phyloP scores from a whole-genome alignment of 2,888 invertebrate genomes.

The Brenthis ino region DNA sequence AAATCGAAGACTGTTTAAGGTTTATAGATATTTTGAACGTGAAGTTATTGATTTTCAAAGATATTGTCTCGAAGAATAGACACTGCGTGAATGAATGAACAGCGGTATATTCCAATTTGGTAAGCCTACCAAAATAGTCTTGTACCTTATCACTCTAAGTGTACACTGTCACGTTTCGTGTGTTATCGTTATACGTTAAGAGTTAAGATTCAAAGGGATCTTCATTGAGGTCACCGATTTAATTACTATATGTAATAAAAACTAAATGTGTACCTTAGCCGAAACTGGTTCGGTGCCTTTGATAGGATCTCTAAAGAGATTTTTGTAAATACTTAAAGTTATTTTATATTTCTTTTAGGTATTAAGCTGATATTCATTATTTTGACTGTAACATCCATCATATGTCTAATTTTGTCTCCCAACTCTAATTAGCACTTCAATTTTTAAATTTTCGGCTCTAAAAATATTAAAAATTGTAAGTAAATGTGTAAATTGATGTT shows the following conservation, averaged over 20 bases:
- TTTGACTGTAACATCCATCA: slow-evolving; percentile 45
- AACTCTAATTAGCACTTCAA: neutral
- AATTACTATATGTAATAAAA: neutral
- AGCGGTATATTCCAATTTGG: slow-evolving; percentile 73
- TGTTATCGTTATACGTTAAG: slow-evolving; percentile 24
- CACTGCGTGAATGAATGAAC: slow-evolving; percentile 58
- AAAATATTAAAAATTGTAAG: slow-evolving; percentile 2
- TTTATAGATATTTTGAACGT: slow-evolving; percentile 73
- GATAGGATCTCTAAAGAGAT: slow-evolving; percentile 25
- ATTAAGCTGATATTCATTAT: slow-evolving; percentile 27
- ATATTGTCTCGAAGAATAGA: slow-evolving; percentile 52
- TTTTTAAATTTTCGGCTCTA: neutral
- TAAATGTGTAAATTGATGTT: slow-evolving; percentile 11
- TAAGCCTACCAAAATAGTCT: slow-evolving; percentile 64
- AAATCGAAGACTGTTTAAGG: slow-evolving; percentile 79
- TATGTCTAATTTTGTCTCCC: slow-evolving; percentile 43
- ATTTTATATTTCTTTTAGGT: slow-evolving; percentile 33
- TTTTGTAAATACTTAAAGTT: slow-evolving; percentile 35
- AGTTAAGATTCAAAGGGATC: slow-evolving; percentile 19
- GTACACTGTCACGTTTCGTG: slow-evolving; percentile 38
- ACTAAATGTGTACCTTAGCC: neutral
- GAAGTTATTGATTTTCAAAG: slow-evolving; percentile 54
- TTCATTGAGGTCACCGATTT: slow-evolving; percentile 20
- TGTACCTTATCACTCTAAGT: slow-evolving; percentile 64
- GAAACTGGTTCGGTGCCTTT: slow-evolving; percentile 6